Evolutionary conservation across 2,888 invertebrate genomes (phyloP).

Genomic region (Opisthograptis luteolata): DNA sequence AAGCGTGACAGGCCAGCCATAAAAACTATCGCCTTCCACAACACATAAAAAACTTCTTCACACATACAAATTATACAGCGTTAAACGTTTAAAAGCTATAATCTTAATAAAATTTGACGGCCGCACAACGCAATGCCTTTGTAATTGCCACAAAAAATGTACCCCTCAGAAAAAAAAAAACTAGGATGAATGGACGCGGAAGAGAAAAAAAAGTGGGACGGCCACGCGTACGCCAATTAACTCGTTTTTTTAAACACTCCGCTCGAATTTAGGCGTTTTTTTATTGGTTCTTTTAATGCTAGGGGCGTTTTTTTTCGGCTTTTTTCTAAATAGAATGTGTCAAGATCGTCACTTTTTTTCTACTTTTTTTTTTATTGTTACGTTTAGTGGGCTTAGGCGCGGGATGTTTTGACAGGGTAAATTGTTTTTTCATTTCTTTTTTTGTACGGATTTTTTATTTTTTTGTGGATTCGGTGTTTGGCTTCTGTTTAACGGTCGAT

Average conservation of each 20-base stretch:
- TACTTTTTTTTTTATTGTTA: constrained; percentile 54
- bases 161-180: constrained; percentile 57
- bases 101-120: constrained; percentile 71
- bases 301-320: constrained; percentile 72
- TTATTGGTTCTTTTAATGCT: constrained; percentile 66
- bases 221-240: constrained; percentile 78
- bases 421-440: constrained; percentile 40
- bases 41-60: constrained; percentile 34
- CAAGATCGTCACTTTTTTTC: constrained; percentile 61
- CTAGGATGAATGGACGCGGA: constrained; percentile 51
- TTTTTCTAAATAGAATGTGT: constrained; percentile 60
- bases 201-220: constrained; percentile 68
- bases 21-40: constrained; percentile 4
- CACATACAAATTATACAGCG: constrained; percentile 51
- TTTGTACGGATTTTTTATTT: constrained; percentile 38
- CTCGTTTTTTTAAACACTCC: constrained; percentile 63
- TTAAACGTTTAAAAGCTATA: constrained; percentile 61
- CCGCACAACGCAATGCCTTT: constrained; percentile 41
- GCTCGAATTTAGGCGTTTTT: constrained; percentile 61
- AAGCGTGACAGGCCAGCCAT: not conserved
- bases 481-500: constrained; percentile 72
- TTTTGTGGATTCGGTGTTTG: constrained; percentile 58
- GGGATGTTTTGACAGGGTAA: constrained; percentile 57
- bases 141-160: constrained; percentile 76
- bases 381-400: constrained; percentile 70